Conservation (phyloP, 2,888 invertebrate genomes). For the Noctuana brunneofusca region DNA sequence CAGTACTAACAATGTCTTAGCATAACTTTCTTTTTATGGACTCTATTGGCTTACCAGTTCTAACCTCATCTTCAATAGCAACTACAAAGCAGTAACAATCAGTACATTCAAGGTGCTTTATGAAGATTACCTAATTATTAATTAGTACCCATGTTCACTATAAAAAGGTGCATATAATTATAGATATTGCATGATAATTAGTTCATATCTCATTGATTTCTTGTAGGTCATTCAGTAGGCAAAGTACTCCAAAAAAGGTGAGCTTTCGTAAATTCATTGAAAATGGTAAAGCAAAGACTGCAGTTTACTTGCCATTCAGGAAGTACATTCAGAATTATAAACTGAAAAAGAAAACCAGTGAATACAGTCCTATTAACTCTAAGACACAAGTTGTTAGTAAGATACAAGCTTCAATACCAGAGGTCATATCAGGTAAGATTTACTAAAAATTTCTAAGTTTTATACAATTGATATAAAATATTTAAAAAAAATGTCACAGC, state of each 20-base stretch:
- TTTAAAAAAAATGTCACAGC: no score
- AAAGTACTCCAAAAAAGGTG: constrained; percentile 76
- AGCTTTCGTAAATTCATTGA: constrained; percentile 76
- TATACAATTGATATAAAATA: no score
- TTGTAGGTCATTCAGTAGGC: constrained; percentile 66
- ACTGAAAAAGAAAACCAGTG: constrained; percentile 64
- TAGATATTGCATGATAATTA: background rate
- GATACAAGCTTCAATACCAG: constrained; percentile 64
- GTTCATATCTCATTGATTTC: constrained; percentile 8
- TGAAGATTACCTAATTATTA: background rate
- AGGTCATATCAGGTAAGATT: constrained; percentile 61
- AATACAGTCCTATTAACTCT: constrained; percentile 68
- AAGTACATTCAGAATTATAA: constrained; percentile 73
- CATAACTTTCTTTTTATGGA: constrained; percentile 33
- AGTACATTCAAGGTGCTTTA: background rate
- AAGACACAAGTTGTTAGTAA: constrained; percentile 65
- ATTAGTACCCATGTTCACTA: background rate
- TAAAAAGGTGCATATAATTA: background rate
- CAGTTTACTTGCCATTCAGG: constrained; percentile 86
- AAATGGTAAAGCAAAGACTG: constrained; percentile 71
- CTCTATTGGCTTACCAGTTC: constrained; percentile 24
- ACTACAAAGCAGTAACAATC: constrained; percentile 1
- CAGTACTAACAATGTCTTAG: constrained; percentile 25
- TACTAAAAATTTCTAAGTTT: no score
- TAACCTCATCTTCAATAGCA: constrained; percentile 10